Evolutionary conservation across 2,888 invertebrate genomes (phyloP), one percentile per base, ranked within the genome.

Genomic region (Malacosoma neustria): DNA sequence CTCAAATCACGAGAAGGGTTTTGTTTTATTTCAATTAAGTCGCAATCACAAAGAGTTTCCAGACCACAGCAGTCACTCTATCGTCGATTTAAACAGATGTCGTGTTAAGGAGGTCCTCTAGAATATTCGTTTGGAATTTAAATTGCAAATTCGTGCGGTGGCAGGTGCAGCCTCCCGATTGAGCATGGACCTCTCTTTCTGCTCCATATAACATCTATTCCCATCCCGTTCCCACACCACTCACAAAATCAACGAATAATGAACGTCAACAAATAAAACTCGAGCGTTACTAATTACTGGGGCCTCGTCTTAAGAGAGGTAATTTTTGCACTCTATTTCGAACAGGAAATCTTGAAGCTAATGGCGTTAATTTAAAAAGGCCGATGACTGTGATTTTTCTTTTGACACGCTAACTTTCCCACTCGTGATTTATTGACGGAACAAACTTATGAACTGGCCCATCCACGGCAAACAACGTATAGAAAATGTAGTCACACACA

Each of bases 251-350:
- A 82, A 72, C 70, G 73, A 73, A 75, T 82, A 85, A 85, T 82
- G 76, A 82, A 77, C 76, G 82, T 79, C 80, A 82, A 85, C 85
- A 86, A 87, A 86, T 86, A 84, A 86, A 84, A 86, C 65, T 80
- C 75, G 61, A 86, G 81, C 86, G 81, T 86, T 74, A 87, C 86
- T 87, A 87, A 87, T 87, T 86, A 87, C 85, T 73, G 50, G 69
- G 63, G 61, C 57, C 61, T 64, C 74, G 64, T 71, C 77, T 72
- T 75, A 57, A 76, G 77, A 74, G 80, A 79, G 80, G 79, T 74
- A 81, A 84, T 82, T 76, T 77, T 80, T 80, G 77, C 81, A 81
- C 80, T 82, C 77, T 66, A 80, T 80, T 81, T 66, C 64, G 61
- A 73, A 72, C 71, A 76, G 79, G 68, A 76, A 84, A 81, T 84